Percentiles rank a stretch among this genome's conserved stretches.
phyloP scores from a whole-genome alignment of 2,888 invertebrate species.

The Parelbella ahira region DNA sequence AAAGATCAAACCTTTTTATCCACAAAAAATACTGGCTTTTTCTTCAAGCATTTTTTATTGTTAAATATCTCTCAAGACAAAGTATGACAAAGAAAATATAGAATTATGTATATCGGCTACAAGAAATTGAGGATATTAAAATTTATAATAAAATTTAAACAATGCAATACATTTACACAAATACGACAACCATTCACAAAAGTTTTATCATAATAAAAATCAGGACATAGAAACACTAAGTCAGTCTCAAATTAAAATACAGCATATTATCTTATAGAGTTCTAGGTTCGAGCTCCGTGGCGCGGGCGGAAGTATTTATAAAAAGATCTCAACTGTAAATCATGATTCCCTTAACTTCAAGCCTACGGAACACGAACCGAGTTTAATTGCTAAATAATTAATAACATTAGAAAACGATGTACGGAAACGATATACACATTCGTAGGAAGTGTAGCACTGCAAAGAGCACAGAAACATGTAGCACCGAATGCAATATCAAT shows the following conservation, averaged over 20 bases:
- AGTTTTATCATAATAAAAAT: slow-evolving; percentile 18
- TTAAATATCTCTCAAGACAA: no score
- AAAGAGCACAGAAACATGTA: slow-evolving; percentile 38
- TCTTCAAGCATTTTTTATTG: no score
- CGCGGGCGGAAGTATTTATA: background rate
- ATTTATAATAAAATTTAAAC: slow-evolving; percentile 23
- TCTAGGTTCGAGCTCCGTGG: background rate
- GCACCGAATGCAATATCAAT: slow-evolving; percentile 11
- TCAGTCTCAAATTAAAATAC: slow-evolving; percentile 36
- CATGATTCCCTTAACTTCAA: background rate
- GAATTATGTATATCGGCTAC: slow-evolving; percentile 10
- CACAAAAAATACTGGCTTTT: no score
- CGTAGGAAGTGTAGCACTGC: slow-evolving; percentile 39
- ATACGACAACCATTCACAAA: slow-evolving; percentile 23
- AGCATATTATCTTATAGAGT: slow-evolving; percentile 16
- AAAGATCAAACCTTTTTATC: no score
- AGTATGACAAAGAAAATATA: no score
- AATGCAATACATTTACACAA: slow-evolving; percentile 21
- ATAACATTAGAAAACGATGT: slow-evolving; percentile 11
- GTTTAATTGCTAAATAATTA: slow-evolving; percentile 8
- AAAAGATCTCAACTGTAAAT: slow-evolving; percentile 1
- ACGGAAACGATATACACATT: slow-evolving; percentile 12
- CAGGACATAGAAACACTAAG: slow-evolving; percentile 26
- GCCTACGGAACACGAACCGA: slow-evolving; percentile 5
- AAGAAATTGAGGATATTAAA: slow-evolving; percentile 24